phyloP scores from a whole-genome alignment of 35 echinoderm and acorn worm species.

The Stichopus chloronotus region DNA sequence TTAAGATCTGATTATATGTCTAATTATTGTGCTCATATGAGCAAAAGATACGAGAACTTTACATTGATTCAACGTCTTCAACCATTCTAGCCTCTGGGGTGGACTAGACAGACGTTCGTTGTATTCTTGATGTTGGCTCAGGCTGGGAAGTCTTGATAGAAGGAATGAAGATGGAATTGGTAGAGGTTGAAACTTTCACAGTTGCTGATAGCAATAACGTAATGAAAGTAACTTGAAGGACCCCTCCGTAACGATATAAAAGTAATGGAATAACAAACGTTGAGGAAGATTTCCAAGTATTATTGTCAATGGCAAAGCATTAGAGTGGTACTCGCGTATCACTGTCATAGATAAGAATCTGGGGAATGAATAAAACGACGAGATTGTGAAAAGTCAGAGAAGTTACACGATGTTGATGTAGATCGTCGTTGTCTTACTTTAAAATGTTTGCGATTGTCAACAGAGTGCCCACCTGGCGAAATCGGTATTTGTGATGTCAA shows the following conservation, averaged over 20 bases:
- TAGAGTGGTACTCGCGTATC: background rate
- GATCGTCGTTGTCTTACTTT: background rate
- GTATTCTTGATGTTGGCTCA: background rate
- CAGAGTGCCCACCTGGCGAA: background rate
- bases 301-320: background rate
- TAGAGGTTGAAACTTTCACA: background rate
- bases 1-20: too few relatives aligned
- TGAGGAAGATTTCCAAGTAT: background rate
- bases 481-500: background rate
- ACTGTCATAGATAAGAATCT: background rate
- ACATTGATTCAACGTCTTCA: background rate
- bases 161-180: background rate
- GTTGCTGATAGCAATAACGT: background rate
- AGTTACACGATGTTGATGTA: too few relatives aligned
- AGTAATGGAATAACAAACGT: background rate
- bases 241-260: background rate
- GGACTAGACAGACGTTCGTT: background rate
- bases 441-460: background rate
- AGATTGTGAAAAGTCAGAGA: background rate
- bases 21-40: too few relatives aligned
- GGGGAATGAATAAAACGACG: background rate
- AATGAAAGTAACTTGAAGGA: background rate
- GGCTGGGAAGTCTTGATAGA: background rate
- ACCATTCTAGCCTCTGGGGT: background rate
- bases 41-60: background rate